Percentiles rank a stretch among this genome's conserved stretches.
These are phyloP conservation scores for Melinopterus prodromus DNA, from an alignment of 2,888 invertebrate species.

Conservation along the genomic window DNA sequence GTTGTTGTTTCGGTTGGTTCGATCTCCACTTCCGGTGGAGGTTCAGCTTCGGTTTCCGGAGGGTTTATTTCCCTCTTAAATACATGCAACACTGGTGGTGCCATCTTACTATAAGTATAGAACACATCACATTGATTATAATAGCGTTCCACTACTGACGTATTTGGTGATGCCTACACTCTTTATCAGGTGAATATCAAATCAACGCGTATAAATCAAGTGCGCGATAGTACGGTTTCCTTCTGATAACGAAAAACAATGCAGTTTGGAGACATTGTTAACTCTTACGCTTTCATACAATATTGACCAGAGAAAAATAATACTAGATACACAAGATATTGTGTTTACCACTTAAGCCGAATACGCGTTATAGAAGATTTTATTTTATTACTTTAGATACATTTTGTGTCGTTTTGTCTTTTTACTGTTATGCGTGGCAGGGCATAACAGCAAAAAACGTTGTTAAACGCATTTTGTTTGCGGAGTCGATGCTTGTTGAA, in stretches of 20 bases:
- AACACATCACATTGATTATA: neutral
- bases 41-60: constrained; percentile 8
- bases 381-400: too few relatives aligned
- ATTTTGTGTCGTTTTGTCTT: too few relatives aligned
- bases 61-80: constrained; percentile 58
- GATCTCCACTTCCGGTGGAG: constrained; percentile 6
- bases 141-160: neutral
- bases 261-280: neutral
- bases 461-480: too few relatives aligned
- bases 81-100: constrained; percentile 46
- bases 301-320: neutral
- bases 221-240: neutral
- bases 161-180: neutral
- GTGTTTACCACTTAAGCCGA: too few relatives aligned
- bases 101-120: constrained; percentile 43
- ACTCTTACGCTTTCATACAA: neutral
- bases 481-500: too few relatives aligned
- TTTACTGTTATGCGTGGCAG: too few relatives aligned
- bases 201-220: neutral
- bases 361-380: too few relatives aligned
- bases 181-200: neutral
- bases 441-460: too few relatives aligned
- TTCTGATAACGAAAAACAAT: neutral
- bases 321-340: neutral
- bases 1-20: constrained; percentile 17